phyloP scores from a whole-genome alignment of 2,888 invertebrate species.

The Microchrysa polita region DNA sequence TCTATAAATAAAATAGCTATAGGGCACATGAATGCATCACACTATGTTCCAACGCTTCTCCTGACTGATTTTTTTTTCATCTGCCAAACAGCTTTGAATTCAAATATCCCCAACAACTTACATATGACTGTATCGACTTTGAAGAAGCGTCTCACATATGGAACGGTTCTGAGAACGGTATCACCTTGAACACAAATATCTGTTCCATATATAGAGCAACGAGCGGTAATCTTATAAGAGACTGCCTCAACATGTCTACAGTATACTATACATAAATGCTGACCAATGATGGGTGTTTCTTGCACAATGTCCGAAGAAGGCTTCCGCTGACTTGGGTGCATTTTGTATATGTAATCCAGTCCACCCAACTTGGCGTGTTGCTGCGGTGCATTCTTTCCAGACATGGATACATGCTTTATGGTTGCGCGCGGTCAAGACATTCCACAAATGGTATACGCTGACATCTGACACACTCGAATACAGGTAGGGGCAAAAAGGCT shows the following conservation, averaged over 20 bases:
- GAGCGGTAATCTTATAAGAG: neutral
- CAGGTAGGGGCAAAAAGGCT: no score
- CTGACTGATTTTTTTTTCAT: no score
- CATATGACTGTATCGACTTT: conserved; percentile 21
- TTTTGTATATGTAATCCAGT: neutral
- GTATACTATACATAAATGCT: neutral
- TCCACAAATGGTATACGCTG: neutral
- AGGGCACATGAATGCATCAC: no score
- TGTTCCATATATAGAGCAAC: conserved; percentile 29
- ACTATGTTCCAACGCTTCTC: no score
- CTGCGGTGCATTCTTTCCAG: neutral
- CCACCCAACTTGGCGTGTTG: neutral
- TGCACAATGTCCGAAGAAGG: neutral
- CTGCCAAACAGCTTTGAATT: no score
- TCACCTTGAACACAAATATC: conserved; percentile 38
- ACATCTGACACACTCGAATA: no score
- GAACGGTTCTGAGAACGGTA: conserved; percentile 47
- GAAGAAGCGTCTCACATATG: conserved; percentile 2
- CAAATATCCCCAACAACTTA: no score
- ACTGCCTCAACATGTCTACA: conserved; percentile 17
- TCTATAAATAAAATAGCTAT: no score
- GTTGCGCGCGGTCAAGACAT: neutral
- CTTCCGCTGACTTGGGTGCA: neutral
- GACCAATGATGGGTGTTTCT: conserved; percentile 11
- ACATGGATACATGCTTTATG: neutral